Conservation (phyloP, 2,888 invertebrate species). For the Nysson spinosus region DNA sequence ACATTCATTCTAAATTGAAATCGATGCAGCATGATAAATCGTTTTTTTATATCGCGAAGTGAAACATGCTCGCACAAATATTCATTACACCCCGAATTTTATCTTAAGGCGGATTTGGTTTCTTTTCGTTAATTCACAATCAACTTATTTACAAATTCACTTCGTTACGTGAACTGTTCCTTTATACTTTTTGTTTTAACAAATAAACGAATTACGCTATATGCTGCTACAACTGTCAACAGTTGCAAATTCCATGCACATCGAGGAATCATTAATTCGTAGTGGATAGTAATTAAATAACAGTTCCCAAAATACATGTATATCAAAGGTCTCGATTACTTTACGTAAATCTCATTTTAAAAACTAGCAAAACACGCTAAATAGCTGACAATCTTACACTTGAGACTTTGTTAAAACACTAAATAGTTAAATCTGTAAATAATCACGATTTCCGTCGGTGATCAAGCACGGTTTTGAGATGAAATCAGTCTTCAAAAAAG, state of each 20-base stretch:
- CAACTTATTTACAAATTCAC: conserved; percentile 68
- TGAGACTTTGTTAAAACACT: too few relatives aligned
- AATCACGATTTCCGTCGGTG: too few relatives aligned
- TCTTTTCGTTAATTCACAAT: conserved; percentile 54
- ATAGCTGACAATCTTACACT: too few relatives aligned
- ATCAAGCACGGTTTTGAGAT: too few relatives aligned
- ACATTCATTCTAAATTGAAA: conserved; percentile 20
- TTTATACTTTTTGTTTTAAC: conserved; percentile 29
- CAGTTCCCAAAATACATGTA: background rate
- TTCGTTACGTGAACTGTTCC: conserved; percentile 44
- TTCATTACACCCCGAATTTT: conserved; percentile 38
- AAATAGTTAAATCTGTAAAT: too few relatives aligned
- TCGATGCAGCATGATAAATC: conserved; percentile 31
- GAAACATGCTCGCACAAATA: conserved; percentile 26
- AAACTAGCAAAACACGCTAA: too few relatives aligned
- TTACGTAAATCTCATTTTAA: too few relatives aligned
- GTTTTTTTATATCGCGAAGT: conserved; percentile 15
- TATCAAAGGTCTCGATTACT: too few relatives aligned
- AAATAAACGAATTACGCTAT: conserved; percentile 56
- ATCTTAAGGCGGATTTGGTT: conserved; percentile 67
- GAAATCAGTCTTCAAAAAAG: too few relatives aligned
- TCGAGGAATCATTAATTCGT: conserved; percentile 47
- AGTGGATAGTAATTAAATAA: background rate
- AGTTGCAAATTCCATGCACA: conserved; percentile 42
- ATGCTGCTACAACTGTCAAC: conserved; percentile 56